These are phyloP conservation scores for Clepsis dumicolana DNA, from an alignment of 2,888 invertebrate genomes.

Conservation along the genomic window DNA sequence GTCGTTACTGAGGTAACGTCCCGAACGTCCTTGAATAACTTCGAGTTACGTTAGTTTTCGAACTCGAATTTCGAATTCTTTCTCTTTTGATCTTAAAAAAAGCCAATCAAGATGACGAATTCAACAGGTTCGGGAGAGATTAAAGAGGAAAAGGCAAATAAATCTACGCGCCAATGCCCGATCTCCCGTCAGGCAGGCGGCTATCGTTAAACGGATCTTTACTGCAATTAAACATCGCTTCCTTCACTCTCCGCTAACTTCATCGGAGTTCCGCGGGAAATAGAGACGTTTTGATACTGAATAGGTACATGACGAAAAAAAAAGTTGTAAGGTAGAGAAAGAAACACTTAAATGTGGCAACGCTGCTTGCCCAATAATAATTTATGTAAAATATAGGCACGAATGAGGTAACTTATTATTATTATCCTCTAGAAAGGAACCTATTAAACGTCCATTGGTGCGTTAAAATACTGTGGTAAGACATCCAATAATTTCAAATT, in stretches of 20 bases:
- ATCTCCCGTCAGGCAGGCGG: slow-evolving; percentile 2
- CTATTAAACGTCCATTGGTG: no score
- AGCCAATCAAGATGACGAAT: slow-evolving; percentile 24
- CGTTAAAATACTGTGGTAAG: no score
- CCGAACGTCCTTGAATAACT: no score
- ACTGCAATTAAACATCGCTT: slow-evolving; percentile 27
- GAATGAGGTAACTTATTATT: no score
- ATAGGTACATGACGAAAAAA: no score
- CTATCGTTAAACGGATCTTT: slow-evolving; percentile 31
- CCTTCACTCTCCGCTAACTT: background rate
- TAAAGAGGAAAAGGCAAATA: slow-evolving; percentile 12
- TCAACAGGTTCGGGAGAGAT: slow-evolving; percentile 28
- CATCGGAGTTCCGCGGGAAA: background rate
- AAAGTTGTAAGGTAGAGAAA: no score
- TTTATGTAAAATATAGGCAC: no score
- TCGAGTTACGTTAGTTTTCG: no score
- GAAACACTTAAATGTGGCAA: no score
- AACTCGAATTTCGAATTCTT: background rate
- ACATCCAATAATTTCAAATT: background rate
- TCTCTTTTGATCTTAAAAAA: slow-evolving; percentile 3
- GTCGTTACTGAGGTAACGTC: no score
- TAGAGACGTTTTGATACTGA: slow-evolving; percentile 7
- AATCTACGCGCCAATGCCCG: background rate
- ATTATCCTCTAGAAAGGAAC: no score
- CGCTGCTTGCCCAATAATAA: no score